phyloP scores from a whole-genome alignment of 2,888 invertebrate genomes.

The Philonicus albiceps region DNA sequence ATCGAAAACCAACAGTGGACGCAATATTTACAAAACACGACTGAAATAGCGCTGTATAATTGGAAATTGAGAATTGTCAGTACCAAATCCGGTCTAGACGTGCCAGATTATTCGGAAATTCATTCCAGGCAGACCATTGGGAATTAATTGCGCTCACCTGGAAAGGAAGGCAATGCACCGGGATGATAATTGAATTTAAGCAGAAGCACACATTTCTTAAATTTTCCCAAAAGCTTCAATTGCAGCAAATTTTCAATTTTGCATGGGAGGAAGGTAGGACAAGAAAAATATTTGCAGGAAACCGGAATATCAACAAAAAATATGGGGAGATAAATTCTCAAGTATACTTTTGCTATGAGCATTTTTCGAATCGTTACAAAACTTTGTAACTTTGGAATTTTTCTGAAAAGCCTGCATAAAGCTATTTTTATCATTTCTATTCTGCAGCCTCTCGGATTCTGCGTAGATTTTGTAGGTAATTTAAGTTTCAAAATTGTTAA shows the following conservation, averaged over 20 bases:
- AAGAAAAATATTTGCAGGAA: neutral
- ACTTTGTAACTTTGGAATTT: neutral
- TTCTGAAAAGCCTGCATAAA: neutral
- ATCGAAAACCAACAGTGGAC: neutral
- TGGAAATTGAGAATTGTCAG: conserved; percentile 32
- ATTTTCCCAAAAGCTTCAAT: neutral
- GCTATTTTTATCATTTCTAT: neutral
- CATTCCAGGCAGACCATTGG: neutral
- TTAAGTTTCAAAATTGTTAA: neutral
- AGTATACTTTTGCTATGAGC: neutral
- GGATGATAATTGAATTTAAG: conserved; percentile 10
- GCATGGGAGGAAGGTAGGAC: neutral
- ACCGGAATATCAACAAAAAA: neutral
- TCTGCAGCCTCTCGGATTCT: neutral
- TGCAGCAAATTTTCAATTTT: neutral
- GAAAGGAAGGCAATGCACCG: neutral
- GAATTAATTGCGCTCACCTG: conserved; percentile 6
- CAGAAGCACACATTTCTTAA: neutral
- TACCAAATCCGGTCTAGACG: conserved; percentile 39
- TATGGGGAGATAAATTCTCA: neutral
- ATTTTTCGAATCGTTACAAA: neutral
- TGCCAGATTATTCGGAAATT: conserved; percentile 16
- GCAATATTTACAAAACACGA: neutral
- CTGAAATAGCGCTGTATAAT: neutral
- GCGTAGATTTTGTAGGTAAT: neutral